Evolutionary conservation across 2,113 vertebrate genomes (phyloP).

Genomic region (Antennarius striatus): DNA sequence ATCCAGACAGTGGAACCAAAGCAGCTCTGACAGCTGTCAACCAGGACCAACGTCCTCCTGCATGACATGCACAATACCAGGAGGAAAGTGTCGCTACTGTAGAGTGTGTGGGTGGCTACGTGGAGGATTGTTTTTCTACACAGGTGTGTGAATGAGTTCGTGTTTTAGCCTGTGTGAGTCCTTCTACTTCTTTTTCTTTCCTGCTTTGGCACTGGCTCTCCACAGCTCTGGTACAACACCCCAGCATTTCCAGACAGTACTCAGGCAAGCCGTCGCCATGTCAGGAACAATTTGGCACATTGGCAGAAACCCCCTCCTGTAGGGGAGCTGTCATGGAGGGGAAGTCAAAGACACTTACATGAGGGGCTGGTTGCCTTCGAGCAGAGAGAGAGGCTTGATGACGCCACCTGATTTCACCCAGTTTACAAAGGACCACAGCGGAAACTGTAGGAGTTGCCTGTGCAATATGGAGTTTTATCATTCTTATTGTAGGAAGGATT

Average conservation of each 20-base stretch:
- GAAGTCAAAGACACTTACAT: slow-evolving; percentile 59
- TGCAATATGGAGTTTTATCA: slow-evolving; percentile 43
- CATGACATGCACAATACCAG: slow-evolving; percentile 17
- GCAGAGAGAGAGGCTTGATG: slow-evolving; percentile 27
- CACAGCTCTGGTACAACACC: slow-evolving; percentile 35
- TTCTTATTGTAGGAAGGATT: slow-evolving; percentile 29
- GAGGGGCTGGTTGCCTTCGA: slow-evolving; percentile 36
- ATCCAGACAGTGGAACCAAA: slow-evolving; percentile 67
- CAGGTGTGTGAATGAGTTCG: slow-evolving; percentile 2
- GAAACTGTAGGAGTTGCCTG: slow-evolving; percentile 20
- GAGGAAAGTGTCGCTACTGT: not conserved
- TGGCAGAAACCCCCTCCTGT: slow-evolving; percentile 30
- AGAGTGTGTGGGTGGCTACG: not conserved
- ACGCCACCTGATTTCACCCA: slow-evolving; percentile 58
- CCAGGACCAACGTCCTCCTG: slow-evolving; percentile 53
- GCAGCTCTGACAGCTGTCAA: slow-evolving; percentile 79
- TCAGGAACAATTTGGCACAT: slow-evolving; percentile 60
- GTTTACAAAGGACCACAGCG: slow-evolving; percentile 28
- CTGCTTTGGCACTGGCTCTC: slow-evolving; percentile 33
- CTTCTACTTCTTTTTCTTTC: not conserved
- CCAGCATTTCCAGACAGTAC: slow-evolving; percentile 52
- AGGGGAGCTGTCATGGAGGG: slow-evolving; percentile 50
- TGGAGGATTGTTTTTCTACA: not conserved
- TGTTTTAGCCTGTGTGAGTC: too few species aligned
- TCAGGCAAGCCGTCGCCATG: slow-evolving; percentile 37